Evolutionary conservation across 1,140 invertebrate species (phyloP), one percentile per base, ranked within the genome.

Genomic region (Formica exsecta): DNA sequence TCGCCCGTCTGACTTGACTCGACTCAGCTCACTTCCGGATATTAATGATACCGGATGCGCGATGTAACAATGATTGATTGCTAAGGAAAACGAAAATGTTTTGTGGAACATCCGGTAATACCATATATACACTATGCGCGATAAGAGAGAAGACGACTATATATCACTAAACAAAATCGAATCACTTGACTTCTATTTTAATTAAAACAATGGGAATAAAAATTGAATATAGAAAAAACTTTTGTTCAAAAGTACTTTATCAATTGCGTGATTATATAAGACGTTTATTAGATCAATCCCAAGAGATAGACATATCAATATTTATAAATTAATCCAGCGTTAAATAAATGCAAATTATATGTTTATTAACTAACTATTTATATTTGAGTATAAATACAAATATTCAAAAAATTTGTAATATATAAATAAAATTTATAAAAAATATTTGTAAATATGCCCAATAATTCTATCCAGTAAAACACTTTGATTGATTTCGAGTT

Each of bases 51-150:
- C 59, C 44, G 59, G 29, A 85, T 59, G 25, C 36, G 13, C 25
- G n/a, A 57, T 36, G 44, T 86, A 89, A 87, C 68, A 80, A 84
- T 89, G 86, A 90, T 89, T 89, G 73, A 89, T 89, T 61, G 44
- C 64, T 80, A 68, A 75, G 25, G 19, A 65, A 51, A 22, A 64
- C 25, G 19, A 62, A 54, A 41, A 22, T 36, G 29, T 51, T 62
- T 51, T 59, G 16, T 22, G 51, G n/a, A 76, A 74, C 8, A 22
- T 65, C 1, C 9, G 19, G 62, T 71, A 81, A 44, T 68, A 41
- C 1, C 8, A 22, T 22, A 41, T 22, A 41, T 80, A 74, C 64
- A 64, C n/a, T 4, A 8, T 19, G 22, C 19, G 54, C n/a, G 51
- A 75, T 84, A 32, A 32, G 32, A 75, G 0, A 75, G 3, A 71